Evolutionary conservation across 2,113 vertebrate genomes (phyloP).

Genomic region (Pomatostomus ruficeps): DNA sequence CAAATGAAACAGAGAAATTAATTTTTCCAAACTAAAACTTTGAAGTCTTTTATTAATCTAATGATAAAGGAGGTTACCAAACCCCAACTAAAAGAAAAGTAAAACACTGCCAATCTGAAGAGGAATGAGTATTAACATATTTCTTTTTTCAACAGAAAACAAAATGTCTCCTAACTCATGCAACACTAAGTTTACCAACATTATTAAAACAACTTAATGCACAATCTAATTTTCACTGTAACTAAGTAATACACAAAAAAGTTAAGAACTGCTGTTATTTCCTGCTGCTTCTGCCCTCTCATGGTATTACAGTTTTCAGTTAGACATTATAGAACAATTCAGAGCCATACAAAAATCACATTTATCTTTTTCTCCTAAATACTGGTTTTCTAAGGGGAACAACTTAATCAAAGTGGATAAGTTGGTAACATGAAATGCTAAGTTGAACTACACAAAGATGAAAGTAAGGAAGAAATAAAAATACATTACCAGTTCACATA

Average conservation of each 20-base stretch:
- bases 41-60: not conserved
- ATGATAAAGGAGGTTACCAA: not conserved
- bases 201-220: not conserved
- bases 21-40: not conserved
- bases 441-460: not conserved
- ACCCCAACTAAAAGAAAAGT: not conserved
- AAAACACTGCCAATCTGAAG: not conserved
- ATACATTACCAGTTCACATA: constrained; percentile 83
- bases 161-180: not conserved
- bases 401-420: not conserved
- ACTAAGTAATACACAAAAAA: not conserved
- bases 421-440: not conserved
- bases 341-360: not conserved
- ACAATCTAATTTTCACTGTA: not conserved
- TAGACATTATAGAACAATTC: not conserved
- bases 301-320: not conserved
- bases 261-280: not conserved
- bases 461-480: not conserved
- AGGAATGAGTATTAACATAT: not conserved
- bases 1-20: not conserved
- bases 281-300: constrained; percentile 19
- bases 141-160: not conserved
- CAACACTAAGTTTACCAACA: not conserved
- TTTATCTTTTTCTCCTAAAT: not conserved
- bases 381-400: not conserved